Evolutionary conservation across 2,888 invertebrate genomes (phyloP), one percentile per base, ranked within the genome.

Genomic region (Habroteleia sp.): DNA sequence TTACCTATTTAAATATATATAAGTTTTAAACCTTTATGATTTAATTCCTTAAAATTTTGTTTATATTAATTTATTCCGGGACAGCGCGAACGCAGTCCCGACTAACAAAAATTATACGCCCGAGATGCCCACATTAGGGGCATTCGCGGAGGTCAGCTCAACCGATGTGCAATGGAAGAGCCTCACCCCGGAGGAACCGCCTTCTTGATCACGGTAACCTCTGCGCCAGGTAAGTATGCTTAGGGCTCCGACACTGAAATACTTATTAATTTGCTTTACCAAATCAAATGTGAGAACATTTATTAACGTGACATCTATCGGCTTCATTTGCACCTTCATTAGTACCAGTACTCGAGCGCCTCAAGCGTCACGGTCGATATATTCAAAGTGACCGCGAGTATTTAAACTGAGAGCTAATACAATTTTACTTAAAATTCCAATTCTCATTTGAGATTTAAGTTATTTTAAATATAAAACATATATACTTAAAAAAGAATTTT

Each of bases 171-270:
- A 44, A 44, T 44, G 44, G 29, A 44, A 44, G 16, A 44, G 44
- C 44, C 44, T 44, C 44, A 29, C 44, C 44, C 27, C n/a, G n/a
- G n/a, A n/a, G n/a, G n/a, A n/a, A n/a, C n/a, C 25, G 46, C 46
- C 46, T 46, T 46, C 46, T 7, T 48, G 48, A 48, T 48, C 48
- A 48, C 31, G 48, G n/a, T n/a, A n/a, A n/a, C n/a, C n/a, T n/a
- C 50, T 50, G 50, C 50, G 54, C 39, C 39, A 54, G 54, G 54
- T 39, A 54, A 54, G 39, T 39, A 39, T 54, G 54, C 37, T 54
- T 54, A 6, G 3, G 20, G 4, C 20, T 20, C 0, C 3, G 0
- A 10, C 27, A 14, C 35, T 23, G n/a, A n/a, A n/a, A n/a, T n/a
- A 50, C 11, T 35, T 50, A 50, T 13, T 1, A 8, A 7, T 7